These are phyloP conservation scores for Malacoraja senta DNA, from an alignment of 2,797 vertebrate species.

Conservation along the genomic window DNA sequence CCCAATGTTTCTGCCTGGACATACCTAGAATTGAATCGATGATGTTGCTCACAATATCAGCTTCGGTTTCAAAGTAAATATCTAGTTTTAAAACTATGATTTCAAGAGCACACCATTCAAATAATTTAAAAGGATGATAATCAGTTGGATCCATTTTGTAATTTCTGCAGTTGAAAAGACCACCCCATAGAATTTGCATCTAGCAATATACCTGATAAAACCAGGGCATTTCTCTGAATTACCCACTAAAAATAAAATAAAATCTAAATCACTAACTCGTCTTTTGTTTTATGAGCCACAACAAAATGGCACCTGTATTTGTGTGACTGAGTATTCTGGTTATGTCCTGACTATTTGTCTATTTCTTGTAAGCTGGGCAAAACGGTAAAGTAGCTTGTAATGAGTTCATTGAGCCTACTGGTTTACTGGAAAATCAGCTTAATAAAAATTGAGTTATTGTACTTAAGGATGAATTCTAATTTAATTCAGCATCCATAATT, in stretches of 20 bases:
- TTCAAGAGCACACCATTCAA: background rate
- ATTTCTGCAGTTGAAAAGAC: background rate
- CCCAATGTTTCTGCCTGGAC: background rate
- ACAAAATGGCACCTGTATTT: background rate
- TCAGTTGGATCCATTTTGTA: background rate
- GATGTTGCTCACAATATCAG: background rate
- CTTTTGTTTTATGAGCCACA: background rate
- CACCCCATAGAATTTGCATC: background rate
- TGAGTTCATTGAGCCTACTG: background rate
- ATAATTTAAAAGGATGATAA: background rate
- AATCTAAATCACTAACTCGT: background rate
- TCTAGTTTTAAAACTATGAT: background rate
- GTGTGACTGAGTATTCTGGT: background rate
- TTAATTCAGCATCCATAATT: background rate
- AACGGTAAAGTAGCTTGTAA: background rate
- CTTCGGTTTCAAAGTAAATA: background rate
- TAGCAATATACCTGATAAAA: background rate
- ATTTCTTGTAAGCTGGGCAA: background rate
- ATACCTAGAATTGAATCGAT: background rate
- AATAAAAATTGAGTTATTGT: background rate
- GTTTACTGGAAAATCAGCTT: background rate
- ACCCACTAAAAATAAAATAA: background rate
- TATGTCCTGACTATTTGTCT: background rate
- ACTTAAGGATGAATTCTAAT: background rate
- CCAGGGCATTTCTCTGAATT: background rate